These are phyloP conservation scores for Trigoniulus corallinus DNA, from an alignment of 1,140 invertebrate genomes.

Conservation along the genomic window DNA sequence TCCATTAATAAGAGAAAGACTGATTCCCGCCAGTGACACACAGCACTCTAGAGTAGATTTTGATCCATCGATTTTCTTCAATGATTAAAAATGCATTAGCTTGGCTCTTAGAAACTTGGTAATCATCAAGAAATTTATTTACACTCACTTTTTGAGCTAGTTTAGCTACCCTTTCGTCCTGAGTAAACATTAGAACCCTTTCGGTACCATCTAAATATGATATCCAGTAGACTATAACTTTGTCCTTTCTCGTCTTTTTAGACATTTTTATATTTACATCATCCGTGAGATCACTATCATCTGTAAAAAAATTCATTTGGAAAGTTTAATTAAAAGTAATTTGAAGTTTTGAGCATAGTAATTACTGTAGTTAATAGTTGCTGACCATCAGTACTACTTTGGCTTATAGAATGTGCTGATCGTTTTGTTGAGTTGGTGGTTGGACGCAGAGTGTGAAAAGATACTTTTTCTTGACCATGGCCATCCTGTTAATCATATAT, in stretches of 20 bases:
- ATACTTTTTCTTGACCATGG: constrained; percentile 47
- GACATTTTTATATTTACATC: constrained; percentile 15
- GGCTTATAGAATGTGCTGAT: constrained; percentile 8
- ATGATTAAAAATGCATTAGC: not conserved
- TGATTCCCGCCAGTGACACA: constrained; percentile 47
- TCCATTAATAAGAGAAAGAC: constrained; percentile 40
- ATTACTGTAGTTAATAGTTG: not conserved
- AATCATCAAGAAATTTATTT: not conserved
- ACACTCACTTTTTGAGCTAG: constrained; percentile 38
- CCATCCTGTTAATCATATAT: constrained; percentile 29
- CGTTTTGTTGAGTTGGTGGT: not conserved
- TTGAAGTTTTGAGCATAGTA: constrained; percentile 6
- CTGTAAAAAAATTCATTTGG: constrained; percentile 12
- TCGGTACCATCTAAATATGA: constrained; percentile 58
- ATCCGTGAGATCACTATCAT: constrained; percentile 21
- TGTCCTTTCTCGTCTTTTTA: constrained; percentile 30
- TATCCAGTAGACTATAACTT: constrained; percentile 61
- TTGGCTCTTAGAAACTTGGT: too few relatives aligned
- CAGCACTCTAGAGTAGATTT: constrained; percentile 48
- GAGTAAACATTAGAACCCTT: constrained; percentile 58
- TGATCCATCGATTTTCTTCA: constrained; percentile 48
- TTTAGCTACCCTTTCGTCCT: constrained; percentile 53
- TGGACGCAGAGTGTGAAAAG: constrained; percentile 29
- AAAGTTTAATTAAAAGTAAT: constrained; percentile 1
- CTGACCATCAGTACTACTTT: constrained; percentile 21